phyloP scores from a whole-genome alignment of 2,888 invertebrate genomes.

The Cheilosia grossa region DNA sequence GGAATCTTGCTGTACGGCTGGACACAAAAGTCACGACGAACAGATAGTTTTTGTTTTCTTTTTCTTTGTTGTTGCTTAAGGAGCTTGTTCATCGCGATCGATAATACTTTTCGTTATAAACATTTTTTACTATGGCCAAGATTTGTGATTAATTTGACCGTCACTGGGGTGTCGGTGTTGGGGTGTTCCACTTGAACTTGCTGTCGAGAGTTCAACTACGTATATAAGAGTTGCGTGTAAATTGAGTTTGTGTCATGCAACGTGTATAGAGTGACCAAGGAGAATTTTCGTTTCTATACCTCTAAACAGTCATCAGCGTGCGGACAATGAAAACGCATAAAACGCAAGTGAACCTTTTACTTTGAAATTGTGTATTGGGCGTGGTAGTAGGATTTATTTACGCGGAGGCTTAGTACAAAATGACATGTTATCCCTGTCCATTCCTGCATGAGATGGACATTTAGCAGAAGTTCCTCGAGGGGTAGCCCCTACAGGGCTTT shows the following conservation, averaged over 20 bases:
- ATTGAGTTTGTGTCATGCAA: slow-evolving; percentile 61
- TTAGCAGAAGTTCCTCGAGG: too few relatives aligned
- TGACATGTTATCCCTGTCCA: too few relatives aligned
- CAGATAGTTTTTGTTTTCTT: slow-evolving; percentile 31
- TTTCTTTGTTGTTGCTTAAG: not conserved
- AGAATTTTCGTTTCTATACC: slow-evolving; percentile 9
- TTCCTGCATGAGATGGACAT: too few relatives aligned
- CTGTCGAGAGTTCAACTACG: not conserved
- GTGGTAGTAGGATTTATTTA: not conserved
- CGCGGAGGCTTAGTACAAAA: too few relatives aligned
- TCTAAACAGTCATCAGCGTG: not conserved
- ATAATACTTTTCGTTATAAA: slow-evolving; percentile 37
- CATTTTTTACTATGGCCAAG: slow-evolving; percentile 34
- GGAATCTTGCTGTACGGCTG: slow-evolving; percentile 52
- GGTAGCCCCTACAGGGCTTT: too few relatives aligned
- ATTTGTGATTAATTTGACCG: slow-evolving; percentile 63
- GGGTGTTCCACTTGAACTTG: slow-evolving; percentile 62
- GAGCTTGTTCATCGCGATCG: slow-evolving; percentile 64
- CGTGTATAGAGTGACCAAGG: slow-evolving; percentile 38
- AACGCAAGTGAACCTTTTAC: slow-evolving; percentile 16
- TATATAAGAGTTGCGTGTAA: slow-evolving; percentile 52
- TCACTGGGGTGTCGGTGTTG: slow-evolving; percentile 30
- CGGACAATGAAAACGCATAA: slow-evolving; percentile 26
- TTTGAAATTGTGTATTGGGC: slow-evolving; percentile 15
- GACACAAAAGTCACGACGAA: slow-evolving; percentile 69